Evolutionary conservation across 2,113 vertebrate genomes (phyloP).

Genomic region (Panurus biarmicus): DNA sequence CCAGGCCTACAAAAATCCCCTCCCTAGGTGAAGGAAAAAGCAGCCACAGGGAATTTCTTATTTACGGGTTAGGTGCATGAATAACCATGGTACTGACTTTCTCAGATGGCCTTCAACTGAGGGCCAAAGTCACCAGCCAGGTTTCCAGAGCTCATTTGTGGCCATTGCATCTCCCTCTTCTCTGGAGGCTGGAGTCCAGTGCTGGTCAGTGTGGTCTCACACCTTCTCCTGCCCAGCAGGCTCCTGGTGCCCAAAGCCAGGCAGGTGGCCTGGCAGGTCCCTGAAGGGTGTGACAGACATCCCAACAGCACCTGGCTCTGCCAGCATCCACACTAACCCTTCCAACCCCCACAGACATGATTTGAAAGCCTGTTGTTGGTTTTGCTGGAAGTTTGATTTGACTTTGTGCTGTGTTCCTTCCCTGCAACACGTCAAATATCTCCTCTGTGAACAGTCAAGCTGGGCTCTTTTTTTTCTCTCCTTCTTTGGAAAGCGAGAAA

Average conservation of each 20-base stretch:
- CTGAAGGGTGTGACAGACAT: not conserved
- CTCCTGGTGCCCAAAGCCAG: not conserved
- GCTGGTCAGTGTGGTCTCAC: fast-evolving
- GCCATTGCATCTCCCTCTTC: not conserved
- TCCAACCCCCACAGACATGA: not conserved
- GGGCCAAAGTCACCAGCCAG: not conserved
- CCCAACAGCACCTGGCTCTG: fast-evolving
- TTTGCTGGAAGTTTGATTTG: not conserved
- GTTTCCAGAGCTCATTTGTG: not conserved
- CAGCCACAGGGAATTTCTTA: not conserved
- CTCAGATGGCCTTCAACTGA: not conserved
- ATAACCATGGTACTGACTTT: not conserved
- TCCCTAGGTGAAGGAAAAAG: not conserved
- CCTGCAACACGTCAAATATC: not conserved
- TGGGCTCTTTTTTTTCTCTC: not conserved
- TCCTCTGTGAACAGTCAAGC: not conserved
- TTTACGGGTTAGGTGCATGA: not conserved
- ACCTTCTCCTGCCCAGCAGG: not conserved
- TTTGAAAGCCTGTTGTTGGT: not conserved
- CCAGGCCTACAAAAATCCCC: not conserved
- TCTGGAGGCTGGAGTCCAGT: not conserved
- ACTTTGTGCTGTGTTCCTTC: not conserved
- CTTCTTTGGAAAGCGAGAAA: not conserved
- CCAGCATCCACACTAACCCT: not conserved
- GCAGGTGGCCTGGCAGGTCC: not conserved